Evolutionary conservation across 2,113 vertebrate genomes (phyloP), one percentile per base, ranked within the genome.

Genomic region (Pyxicephalus adspersus): DNA sequence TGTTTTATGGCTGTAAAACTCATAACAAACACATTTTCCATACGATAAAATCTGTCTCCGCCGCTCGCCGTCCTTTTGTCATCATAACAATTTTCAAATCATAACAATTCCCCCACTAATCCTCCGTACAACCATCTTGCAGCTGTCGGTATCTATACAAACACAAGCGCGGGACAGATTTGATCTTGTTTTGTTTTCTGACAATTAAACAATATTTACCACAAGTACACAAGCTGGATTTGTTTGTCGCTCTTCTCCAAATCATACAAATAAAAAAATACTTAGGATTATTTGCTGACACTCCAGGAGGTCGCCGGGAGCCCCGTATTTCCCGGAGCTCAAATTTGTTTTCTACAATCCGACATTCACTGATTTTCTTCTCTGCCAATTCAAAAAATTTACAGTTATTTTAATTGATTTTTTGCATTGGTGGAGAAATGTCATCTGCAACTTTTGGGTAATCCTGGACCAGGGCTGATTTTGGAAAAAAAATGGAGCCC

Each of bases 121-220:
- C 38, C 54, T 55, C 68, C 68, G 52, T 72, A 50, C 68, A 72
- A 51, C 68, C 68, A 72, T 54, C 68, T 72, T 54, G 51, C 68
- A 72, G 68, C 68, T 72, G 50, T 72, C 68, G 50, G 50, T 29
- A 15, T 54, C 20, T 55, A 28, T 29, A n/a, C 25, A 55, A 45
- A 45, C 38, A 45, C 38, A 13, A 45, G 8, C 38, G 8, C 38
- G 38, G 38, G 38, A 45, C 38, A 45, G 38, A 45, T 45, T 45
- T 45, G 11, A 45, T 45, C 38, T 45, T 45, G 38, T 45, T 45
- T 45, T 45, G 38, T 45, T 45, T 51, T 26, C 68, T 72, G 50
- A 50, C 68, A 72, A 25, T 72, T 15, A 52, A 31, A 72, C 50
- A 72, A 72, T 29, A 72, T 72, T 72, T 72, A 54, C 51, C 11